Percentiles rank a stretch among this genome's conserved stretches.
phyloP scores from a whole-genome alignment of 2,888 invertebrate species.

The Herminia tarsipennalis region DNA sequence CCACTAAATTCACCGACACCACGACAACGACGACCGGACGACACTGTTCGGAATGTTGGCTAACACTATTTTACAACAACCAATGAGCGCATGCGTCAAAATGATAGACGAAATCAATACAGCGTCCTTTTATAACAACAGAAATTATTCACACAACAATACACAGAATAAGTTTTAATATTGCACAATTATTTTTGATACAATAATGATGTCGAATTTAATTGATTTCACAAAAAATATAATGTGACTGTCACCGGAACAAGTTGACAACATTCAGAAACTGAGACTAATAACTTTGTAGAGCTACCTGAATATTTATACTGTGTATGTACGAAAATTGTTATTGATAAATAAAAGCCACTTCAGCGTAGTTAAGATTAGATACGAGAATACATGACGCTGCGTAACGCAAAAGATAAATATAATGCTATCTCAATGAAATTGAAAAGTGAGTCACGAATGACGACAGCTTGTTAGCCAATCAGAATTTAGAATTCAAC shows the following conservation, averaged over 20 bases:
- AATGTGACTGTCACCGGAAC: constrained; percentile 19
- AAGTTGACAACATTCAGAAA: constrained; percentile 65
- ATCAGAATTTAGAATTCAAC: constrained; percentile 82
- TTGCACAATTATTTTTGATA: constrained; percentile 5
- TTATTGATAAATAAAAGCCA: constrained; percentile 48
- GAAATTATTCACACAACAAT: constrained; percentile 7
- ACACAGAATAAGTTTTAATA: neutral
- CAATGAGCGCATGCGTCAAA: constrained; percentile 85
- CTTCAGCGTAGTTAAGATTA: constrained; percentile 52
- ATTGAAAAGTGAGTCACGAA: constrained; percentile 72
- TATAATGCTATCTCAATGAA: constrained; percentile 57
- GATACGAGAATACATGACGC: constrained; percentile 55
- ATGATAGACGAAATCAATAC: constrained; percentile 60
- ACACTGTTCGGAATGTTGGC: constrained; percentile 82
- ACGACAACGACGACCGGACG: constrained; percentile 84
- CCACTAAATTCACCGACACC: constrained; percentile 82
- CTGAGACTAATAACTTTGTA: constrained; percentile 53
- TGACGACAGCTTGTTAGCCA: constrained; percentile 76
- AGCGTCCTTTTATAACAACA: constrained; percentile 50
- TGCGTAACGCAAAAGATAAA: constrained; percentile 54
- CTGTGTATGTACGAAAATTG: constrained; percentile 35
- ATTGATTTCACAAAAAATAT: neutral
- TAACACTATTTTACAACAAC: constrained; percentile 66
- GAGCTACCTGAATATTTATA: constrained; percentile 46
- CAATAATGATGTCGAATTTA: neutral